phyloP scores from a whole-genome alignment of 2,113 vertebrate genomes.

The Solea senegalensis region DNA sequence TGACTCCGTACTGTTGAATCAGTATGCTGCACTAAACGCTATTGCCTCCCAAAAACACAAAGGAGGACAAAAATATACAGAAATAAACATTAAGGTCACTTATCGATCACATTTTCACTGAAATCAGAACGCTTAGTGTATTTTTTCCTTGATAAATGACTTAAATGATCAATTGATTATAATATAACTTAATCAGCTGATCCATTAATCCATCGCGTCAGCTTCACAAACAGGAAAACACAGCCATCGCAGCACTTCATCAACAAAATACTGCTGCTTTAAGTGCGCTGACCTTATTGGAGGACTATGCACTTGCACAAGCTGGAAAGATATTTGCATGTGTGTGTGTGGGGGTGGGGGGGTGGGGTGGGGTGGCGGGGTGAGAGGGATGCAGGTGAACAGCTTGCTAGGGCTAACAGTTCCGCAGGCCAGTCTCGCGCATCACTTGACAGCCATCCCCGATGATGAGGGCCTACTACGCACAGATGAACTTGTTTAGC shows the following conservation, averaged over 20 bases:
- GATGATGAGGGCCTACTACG: constrained; percentile 70
- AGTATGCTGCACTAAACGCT: too few species aligned
- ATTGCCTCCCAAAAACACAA: too few species aligned
- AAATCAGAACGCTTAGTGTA: too few species aligned
- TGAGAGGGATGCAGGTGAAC: constrained; percentile 76
- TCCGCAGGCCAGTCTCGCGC: constrained; percentile 77
- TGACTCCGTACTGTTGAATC: too few species aligned
- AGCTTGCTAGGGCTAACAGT: constrained; percentile 78
- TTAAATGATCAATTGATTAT: too few species aligned
- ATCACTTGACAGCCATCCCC: constrained; percentile 77
- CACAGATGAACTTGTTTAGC: constrained; percentile 80
- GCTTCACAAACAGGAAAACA: not conserved
- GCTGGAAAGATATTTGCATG: not conserved
- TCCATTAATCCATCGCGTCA: not conserved
- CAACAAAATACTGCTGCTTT: constrained; percentile 29
- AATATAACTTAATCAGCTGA: too few species aligned
- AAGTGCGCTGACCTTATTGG: constrained; percentile 12
- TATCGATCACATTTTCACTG: too few species aligned
- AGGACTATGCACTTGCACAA: constrained; percentile 18
- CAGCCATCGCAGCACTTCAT: not conserved
- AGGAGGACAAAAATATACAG: too few species aligned
- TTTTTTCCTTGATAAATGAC: too few species aligned
- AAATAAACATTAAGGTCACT: too few species aligned
- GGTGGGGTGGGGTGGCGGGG: constrained; percentile 5
- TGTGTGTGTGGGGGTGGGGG: constrained; percentile 14